phyloP scores from a whole-genome alignment of 2,888 invertebrate species.

The Chloroclystis v-ata region DNA sequence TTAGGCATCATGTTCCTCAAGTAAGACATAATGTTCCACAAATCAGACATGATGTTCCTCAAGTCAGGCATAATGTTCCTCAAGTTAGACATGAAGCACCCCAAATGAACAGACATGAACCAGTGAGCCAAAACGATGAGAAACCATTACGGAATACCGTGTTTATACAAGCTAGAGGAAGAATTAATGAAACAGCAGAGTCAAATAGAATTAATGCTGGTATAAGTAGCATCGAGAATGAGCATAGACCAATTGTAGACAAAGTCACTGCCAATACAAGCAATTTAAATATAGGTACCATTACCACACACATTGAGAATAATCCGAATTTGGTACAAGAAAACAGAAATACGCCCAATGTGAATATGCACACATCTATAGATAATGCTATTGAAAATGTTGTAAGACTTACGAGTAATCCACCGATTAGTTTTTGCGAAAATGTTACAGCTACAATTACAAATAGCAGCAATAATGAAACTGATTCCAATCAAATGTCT shows the following conservation, averaged over 20 bases:
- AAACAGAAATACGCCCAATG: neutral
- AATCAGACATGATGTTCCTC: too few species aligned
- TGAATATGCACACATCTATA: neutral
- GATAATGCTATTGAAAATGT: constrained; percentile 2
- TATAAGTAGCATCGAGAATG: neutral
- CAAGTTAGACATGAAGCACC: too few species aligned
- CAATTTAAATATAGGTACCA: neutral
- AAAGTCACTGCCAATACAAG: neutral
- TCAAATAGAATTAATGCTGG: neutral
- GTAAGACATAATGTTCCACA: too few species aligned
- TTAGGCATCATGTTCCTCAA: neutral
- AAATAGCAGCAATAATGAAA: neutral
- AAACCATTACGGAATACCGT: constrained; percentile 66
- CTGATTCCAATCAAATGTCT: neutral
- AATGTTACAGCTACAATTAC: neutral
- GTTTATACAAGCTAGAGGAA: constrained; percentile 61
- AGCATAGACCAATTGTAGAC: neutral
- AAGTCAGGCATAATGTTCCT: too few species aligned
- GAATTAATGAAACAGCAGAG: constrained; percentile 31
- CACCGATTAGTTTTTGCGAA: neutral
- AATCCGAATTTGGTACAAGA: neutral
- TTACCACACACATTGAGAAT: neutral
- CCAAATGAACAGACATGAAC: too few species aligned
- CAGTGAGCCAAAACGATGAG: constrained; percentile 39
- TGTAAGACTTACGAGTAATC: neutral